These are phyloP conservation scores for Sphaeramia orbicularis DNA, from an alignment of 2,797 vertebrate species.

Conservation along the genomic window DNA sequence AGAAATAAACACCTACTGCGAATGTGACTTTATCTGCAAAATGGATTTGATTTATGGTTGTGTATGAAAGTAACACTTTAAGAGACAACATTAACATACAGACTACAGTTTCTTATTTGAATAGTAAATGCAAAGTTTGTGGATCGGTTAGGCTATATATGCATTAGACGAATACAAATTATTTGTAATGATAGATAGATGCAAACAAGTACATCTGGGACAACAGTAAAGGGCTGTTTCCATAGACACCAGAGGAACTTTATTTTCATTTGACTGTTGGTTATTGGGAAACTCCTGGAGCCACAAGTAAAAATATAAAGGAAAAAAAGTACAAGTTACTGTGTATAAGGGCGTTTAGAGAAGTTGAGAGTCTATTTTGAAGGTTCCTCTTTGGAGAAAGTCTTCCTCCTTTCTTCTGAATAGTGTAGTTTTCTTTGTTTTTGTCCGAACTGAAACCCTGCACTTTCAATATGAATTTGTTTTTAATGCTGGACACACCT, in stretches of 20 bases:
- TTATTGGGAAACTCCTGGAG: slow-evolving; percentile 38
- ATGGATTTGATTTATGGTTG: neutral
- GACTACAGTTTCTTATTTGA: slow-evolving; percentile 33
- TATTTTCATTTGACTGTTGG: slow-evolving; percentile 41
- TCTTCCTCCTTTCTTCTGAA: slow-evolving; percentile 46
- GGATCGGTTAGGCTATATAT: neutral
- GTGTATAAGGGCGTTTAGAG: slow-evolving; percentile 9
- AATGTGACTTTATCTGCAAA: slow-evolving; percentile 12
- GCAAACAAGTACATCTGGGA: slow-evolving; percentile 29
- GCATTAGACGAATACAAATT: slow-evolving; percentile 12
- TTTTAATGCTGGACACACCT: slow-evolving; percentile 44
- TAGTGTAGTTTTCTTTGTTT: slow-evolving; percentile 18
- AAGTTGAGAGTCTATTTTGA: neutral
- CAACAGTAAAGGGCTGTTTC: slow-evolving; percentile 33
- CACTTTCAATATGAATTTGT: neutral
- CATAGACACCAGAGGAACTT: slow-evolving; percentile 11
- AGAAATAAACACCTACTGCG: neutral
- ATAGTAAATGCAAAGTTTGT: slow-evolving; percentile 28
- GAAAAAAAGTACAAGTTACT: slow-evolving; percentile 43
- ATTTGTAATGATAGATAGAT: slow-evolving; percentile 15
- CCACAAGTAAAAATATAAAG: slow-evolving; percentile 45
- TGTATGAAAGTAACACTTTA: neutral
- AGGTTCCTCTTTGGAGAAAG: slow-evolving; percentile 64
- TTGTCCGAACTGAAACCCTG: slow-evolving; percentile 9
- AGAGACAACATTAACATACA: neutral